Percentiles rank a stretch among this genome's conserved stretches.
phyloP scores from a whole-genome alignment of 2,888 invertebrate species.

The Oxystoma pomonae region DNA sequence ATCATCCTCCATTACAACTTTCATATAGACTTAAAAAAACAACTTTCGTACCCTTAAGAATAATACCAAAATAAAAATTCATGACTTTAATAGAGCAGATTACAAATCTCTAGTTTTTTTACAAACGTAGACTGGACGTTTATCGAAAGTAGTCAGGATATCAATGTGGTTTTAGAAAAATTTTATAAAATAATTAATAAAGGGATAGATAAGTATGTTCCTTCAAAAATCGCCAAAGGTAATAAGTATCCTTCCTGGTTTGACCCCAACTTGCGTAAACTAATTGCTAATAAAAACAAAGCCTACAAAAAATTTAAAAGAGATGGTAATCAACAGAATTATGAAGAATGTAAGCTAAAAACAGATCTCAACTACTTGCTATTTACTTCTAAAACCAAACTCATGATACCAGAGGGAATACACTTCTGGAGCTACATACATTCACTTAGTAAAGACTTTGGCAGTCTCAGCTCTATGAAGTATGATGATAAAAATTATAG shows the following conservation, averaged over 20 bases:
- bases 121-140: neutral
- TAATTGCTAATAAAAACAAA: neutral
- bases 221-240: neutral
- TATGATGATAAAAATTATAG: neutral
- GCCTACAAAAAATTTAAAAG: neutral
- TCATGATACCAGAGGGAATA: neutral
- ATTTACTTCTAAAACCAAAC: neutral
- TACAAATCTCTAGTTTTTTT: neutral
- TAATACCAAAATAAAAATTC: too few species aligned
- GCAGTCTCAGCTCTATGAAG: neutral
- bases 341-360: neutral
- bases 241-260: neutral
- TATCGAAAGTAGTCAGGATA: neutral
- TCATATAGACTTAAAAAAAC: too few species aligned
- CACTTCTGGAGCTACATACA: neutral
- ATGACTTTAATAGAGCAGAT: too few species aligned
- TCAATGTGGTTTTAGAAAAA: neutral
- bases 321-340: neutral
- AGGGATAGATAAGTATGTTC: neutral
- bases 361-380: neutral
- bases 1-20: too few species aligned
- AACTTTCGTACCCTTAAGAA: too few species aligned
- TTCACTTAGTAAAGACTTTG: neutral
- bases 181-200: neutral
- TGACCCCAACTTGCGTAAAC: neutral